Conservation (phyloP, 92 coral and sea anemone species). For the Porites evermanni region DNA sequence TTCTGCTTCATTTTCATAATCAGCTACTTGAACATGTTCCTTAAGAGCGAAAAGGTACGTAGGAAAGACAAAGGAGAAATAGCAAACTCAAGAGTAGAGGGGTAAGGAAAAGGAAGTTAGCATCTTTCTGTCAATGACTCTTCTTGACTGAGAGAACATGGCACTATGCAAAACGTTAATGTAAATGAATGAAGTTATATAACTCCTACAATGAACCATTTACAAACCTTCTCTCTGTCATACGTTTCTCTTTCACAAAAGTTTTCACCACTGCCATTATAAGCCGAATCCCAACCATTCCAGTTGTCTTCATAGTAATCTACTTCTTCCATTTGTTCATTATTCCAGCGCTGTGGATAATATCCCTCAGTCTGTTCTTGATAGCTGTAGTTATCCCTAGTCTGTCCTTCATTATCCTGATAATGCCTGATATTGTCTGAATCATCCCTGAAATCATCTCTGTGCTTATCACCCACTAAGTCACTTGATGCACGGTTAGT, state of each 20-base stretch:
- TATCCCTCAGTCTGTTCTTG: background rate
- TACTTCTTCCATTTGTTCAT: background rate
- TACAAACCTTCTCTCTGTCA: constrained; percentile 28
- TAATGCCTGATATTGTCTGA: background rate
- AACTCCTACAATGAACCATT: background rate
- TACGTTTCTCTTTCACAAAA: constrained; percentile 15
- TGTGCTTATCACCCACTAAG: background rate
- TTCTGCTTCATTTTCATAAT: too few relatives aligned
- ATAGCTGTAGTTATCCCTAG: background rate
- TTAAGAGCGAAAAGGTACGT: too few relatives aligned
- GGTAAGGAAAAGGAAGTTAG: too few relatives aligned
- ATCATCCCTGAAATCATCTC: background rate
- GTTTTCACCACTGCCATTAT: constrained; percentile 3
- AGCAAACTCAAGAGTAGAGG: too few relatives aligned
- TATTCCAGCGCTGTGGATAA: constrained; percentile 16
- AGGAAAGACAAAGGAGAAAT: too few relatives aligned
- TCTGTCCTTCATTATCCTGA: background rate
- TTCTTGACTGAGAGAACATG: too few relatives aligned
- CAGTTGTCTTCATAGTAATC: background rate
- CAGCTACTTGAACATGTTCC: too few relatives aligned
- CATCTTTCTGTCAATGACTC: too few relatives aligned
- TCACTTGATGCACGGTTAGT: constrained; percentile 1
- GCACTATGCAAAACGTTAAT: too few relatives aligned
- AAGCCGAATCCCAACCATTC: constrained; percentile 10
- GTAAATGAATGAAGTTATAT: too few relatives aligned